Base-by-base conservation (phyloP, 1,140 invertebrate species). In the Listronotus oregonensis region DNA sequence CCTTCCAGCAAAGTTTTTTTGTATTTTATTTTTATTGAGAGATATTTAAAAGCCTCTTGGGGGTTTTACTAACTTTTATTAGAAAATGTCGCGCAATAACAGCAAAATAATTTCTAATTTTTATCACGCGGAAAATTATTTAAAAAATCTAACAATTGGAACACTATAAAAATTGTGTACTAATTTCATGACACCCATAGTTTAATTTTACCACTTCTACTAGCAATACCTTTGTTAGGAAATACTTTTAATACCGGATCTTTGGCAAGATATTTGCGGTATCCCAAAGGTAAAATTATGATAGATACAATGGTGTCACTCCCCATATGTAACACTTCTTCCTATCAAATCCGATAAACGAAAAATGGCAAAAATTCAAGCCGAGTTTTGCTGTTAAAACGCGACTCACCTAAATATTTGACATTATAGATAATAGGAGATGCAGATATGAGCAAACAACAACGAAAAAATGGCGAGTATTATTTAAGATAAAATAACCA, bases 1-100 rank as follows among this genome's bases (percentile, higher is more conserved):
- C 74, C 74, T 76, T 76, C 72, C 74, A 75, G 73, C 73, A 75
- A 72, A 60, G 57, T 71, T 70, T 69, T 56, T 66, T 63, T 56
- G 55, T 58, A 27, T 40, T 40, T 59, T 54, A 14, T 49, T 17
- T 47, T 56, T 39, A 55, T 64, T 64, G 55, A 69, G 70, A 72
- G 65, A 71, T 69, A 71, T 68, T 68, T 69, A 71, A 57, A 73
- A 75, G 70, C 71, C 73, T 75, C 68, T 66, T 73, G 73, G 72
- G 70, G 69, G 70, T 72, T 64, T 51, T 50, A 70, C 72, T 75
- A 73, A 73, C 71, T 71, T 56, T 58, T 72, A 56, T 67, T 59
- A 47, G 63, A 56, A 47, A 27, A 43, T 14, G 39, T 52, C 64
- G 46, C 64, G 50, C 17, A 15, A 0, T 54, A 69, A 67, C 58